These are phyloP conservation scores for Frankliniella fusca DNA, from an alignment of 2,888 invertebrate species.

Conservation along the genomic window DNA sequence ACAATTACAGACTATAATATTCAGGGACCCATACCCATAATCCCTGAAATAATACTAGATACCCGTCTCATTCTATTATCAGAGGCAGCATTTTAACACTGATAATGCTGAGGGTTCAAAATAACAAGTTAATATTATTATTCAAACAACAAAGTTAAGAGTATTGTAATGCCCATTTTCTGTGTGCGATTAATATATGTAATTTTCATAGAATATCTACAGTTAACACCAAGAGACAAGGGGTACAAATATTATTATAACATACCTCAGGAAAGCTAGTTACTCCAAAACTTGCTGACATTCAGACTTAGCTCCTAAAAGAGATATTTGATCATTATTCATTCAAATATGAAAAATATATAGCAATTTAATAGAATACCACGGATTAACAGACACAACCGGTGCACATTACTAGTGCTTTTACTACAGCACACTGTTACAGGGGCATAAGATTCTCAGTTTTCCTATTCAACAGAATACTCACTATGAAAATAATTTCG, in stretches of 20 bases:
- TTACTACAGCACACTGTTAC: neutral
- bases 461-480: neutral
- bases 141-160: neutral
- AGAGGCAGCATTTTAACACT: neutral
- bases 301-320: neutral
- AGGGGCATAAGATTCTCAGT: neutral
- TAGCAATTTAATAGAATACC: neutral
- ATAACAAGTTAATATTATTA: neutral
- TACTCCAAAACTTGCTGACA: neutral
- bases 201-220: too few relatives aligned
- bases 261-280: neutral
- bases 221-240: neutral
- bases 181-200: too few relatives aligned
- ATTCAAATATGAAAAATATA: constrained; percentile 14
- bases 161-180: too few relatives aligned
- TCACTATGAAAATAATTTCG: neutral
- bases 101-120: neutral
- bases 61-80: constrained; percentile 18
- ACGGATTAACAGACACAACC: neutral
- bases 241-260: neutral
- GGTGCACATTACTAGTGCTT: too few relatives aligned
- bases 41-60: constrained; percentile 3
- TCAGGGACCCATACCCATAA: neutral
- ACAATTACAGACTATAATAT: neutral
- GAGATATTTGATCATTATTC: neutral